Evolutionary conservation across 2,113 vertebrate genomes (phyloP).

Genomic region (Hyperopisus bebe): DNA sequence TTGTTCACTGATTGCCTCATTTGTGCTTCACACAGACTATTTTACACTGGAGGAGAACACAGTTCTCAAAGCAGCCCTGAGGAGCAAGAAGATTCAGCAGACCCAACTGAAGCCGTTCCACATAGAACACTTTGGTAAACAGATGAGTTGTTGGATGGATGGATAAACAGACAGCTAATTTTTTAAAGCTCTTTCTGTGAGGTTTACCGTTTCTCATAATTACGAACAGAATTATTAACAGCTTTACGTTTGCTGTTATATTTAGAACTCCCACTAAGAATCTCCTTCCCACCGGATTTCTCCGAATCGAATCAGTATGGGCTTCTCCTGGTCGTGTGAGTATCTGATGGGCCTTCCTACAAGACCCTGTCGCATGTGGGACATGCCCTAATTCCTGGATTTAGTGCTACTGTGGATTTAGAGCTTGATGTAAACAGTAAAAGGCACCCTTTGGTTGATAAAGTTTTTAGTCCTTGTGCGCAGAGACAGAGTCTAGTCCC

Average conservation of each 20-base stretch:
- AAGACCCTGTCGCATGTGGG: neutral
- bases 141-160: neutral
- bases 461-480: neutral
- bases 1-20: too few species aligned
- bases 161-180: neutral
- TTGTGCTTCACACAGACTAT: constrained; percentile 48
- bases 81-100: constrained; percentile 61
- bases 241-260: constrained; percentile 28
- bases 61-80: constrained; percentile 54
- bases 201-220: neutral
- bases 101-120: constrained; percentile 64
- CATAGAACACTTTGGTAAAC: constrained; percentile 72
- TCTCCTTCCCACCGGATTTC: constrained; percentile 78
- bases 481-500: neutral
- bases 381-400: neutral
- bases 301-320: constrained; percentile 73
- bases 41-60: constrained; percentile 65
- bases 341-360: constrained; percentile 31
- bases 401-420: neutral
- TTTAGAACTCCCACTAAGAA: constrained; percentile 84
- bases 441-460: neutral
- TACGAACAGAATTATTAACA: neutral
- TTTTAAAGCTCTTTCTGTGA: neutral
- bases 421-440: neutral
- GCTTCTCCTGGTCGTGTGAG: constrained; percentile 84